Percentiles rank a stretch among this genome's conserved stretches.
Conservation (phyloP, 1,140 invertebrate species). For the Prorops nasuta region DNA sequence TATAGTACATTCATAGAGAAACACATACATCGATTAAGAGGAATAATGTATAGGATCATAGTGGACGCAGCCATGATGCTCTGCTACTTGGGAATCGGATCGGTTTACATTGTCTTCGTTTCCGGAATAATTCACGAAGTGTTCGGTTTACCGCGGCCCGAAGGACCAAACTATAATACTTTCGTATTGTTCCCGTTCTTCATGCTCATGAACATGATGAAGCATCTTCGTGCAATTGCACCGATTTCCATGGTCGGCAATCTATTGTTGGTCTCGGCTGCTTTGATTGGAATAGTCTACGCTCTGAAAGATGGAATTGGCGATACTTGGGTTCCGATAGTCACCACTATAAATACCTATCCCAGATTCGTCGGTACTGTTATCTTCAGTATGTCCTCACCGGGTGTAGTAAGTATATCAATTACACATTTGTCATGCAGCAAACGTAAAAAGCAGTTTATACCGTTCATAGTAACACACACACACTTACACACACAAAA, state of each 20-base stretch:
- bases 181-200: slow-evolving; percentile 31
- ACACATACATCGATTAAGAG: too few relatives aligned
- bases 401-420: slow-evolving; percentile 27
- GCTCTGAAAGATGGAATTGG: slow-evolving; percentile 29
- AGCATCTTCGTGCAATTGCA: slow-evolving; percentile 21
- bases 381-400: slow-evolving; percentile 35
- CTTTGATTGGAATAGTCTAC: slow-evolving; percentile 25
- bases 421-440: too few relatives aligned
- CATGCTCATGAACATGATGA: slow-evolving; percentile 27
- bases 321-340: slow-evolving; percentile 19
- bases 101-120: slow-evolving; percentile 35
- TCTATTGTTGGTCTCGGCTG: slow-evolving; percentile 15
- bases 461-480: too few relatives aligned
- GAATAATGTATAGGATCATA: too few relatives aligned
- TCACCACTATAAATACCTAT: slow-evolving; percentile 16
- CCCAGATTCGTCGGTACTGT: slow-evolving; percentile 33
- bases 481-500: too few relatives aligned
- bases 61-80: slow-evolving; percentile 24
- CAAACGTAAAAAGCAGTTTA: too few relatives aligned
- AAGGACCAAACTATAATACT: slow-evolving; percentile 24
- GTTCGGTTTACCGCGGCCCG: slow-evolving; percentile 13
- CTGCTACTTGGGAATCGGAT: slow-evolving; percentile 32
- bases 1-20: not conserved
- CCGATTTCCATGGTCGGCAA: slow-evolving; percentile 27
- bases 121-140: slow-evolving; percentile 26